Evolutionary conservation across 1,140 invertebrate species (phyloP).

Genomic region (Eciton burchellii): DNA sequence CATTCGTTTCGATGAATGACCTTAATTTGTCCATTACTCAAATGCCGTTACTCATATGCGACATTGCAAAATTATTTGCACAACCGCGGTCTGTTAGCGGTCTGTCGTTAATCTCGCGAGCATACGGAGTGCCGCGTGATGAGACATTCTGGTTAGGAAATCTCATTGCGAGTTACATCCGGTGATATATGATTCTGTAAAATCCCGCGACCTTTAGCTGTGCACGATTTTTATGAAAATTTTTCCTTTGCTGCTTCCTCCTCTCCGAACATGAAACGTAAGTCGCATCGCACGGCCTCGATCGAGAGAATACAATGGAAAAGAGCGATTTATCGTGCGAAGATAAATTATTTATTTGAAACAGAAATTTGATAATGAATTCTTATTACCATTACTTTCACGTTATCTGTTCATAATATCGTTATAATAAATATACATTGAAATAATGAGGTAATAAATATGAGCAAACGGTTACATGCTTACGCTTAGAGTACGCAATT

Average conservation of each 20-base stretch:
- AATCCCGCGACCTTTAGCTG: neutral
- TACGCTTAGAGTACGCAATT: too few relatives aligned
- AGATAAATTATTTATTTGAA: neutral
- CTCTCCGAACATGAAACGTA: neutral
- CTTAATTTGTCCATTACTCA: conserved; percentile 39
- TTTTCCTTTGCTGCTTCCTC: neutral
- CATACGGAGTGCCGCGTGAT: neutral
- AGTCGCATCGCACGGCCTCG: neutral
- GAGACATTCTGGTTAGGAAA: conserved; percentile 18
- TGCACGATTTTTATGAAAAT: neutral
- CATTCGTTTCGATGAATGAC: conserved; percentile 10
- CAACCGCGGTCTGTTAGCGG: conserved; percentile 20
- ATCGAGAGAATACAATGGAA: neutral
- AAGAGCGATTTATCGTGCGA: neutral
- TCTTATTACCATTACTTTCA: neutral
- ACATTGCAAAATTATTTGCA: conserved; percentile 42
- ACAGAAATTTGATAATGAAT: neutral
- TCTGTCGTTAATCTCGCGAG: neutral
- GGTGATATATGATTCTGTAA: neutral
- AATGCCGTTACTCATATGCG: neutral
- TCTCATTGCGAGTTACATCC: conserved; percentile 8
- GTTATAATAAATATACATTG: neutral
- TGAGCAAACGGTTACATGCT: too few relatives aligned
- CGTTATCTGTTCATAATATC: neutral
- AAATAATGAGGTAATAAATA: neutral